Evolutionary conservation across 2,888 invertebrate species (phyloP).

Genomic region (Rhaphigaster nebulosa): DNA sequence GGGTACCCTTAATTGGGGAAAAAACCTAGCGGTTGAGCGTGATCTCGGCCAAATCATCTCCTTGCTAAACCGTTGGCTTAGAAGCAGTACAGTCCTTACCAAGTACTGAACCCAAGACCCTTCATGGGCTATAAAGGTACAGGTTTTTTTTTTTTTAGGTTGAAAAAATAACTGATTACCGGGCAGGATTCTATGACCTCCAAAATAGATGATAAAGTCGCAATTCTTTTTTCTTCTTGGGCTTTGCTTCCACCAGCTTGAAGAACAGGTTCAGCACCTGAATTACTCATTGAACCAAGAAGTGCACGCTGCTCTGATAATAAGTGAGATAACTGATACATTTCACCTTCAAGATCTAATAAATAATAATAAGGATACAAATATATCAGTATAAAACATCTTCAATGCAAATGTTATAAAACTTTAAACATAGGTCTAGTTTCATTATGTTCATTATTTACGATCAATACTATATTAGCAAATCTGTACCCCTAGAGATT

Average conservation of each 20-base stretch:
- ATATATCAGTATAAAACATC: neutral
- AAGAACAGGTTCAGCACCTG: conserved; percentile 55
- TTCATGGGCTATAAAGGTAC: too few species aligned
- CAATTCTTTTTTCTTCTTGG: conserved; percentile 59
- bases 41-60: too few species aligned
- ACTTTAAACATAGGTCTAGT: neutral
- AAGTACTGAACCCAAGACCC: too few species aligned
- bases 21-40: too few species aligned
- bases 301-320: conserved; percentile 92
- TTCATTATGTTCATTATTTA: neutral
- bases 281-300: conserved; percentile 76
- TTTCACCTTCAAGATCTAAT: conserved; percentile 93
- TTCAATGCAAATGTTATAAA: neutral
- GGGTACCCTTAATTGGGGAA: too few species aligned
- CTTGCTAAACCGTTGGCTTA: too few species aligned
- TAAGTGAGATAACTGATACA: conserved; percentile 96
- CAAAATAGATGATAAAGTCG: conserved; percentile 52
- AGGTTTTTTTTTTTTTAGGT: too few species aligned
- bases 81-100: too few species aligned
- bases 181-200: conserved; percentile 60
- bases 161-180: neutral
- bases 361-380: neutral
- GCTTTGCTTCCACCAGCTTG: conserved; percentile 51
- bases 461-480: neutral
- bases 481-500: neutral